Percentiles rank a stretch among this genome's conserved stretches.
Conservation (phyloP, 2,888 invertebrate genomes). For the Drosophila cracens region DNA sequence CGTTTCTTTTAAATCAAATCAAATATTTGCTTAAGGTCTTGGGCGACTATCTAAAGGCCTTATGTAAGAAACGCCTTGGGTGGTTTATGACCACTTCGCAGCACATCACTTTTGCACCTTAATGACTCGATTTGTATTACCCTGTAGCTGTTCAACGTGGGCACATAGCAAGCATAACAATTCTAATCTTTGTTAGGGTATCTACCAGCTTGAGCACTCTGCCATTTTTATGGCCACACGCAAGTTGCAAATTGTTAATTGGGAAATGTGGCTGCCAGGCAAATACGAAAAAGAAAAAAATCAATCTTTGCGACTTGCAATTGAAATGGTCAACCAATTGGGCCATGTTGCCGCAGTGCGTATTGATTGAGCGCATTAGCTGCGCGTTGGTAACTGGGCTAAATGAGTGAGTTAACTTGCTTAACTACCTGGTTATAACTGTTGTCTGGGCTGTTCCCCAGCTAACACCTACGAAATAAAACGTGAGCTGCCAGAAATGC, state of each 20-base stretch:
- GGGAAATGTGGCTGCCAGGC: slow-evolving; percentile 11
- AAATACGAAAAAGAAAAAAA: neutral
- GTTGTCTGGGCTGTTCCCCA: slow-evolving; percentile 42
- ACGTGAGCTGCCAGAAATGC: slow-evolving; percentile 54
- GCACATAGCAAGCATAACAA: neutral
- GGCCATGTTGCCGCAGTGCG: slow-evolving; percentile 3
- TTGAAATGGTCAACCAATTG: slow-evolving; percentile 43
- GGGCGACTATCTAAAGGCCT: slow-evolving; percentile 53
- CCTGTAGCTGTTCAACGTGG: neutral
- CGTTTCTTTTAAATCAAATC: slow-evolving; percentile 76
- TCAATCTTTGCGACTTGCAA: slow-evolving; percentile 44
- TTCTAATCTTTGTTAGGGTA: neutral
- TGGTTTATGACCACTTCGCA: slow-evolving; percentile 56
- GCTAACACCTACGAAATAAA: slow-evolving; percentile 72
- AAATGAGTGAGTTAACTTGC: slow-evolving; percentile 10
- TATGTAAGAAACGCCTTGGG: slow-evolving; percentile 72
- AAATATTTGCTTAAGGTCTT: slow-evolving; percentile 65
- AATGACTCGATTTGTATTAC: neutral
- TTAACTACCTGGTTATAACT: slow-evolving; percentile 46
- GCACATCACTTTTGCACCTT: slow-evolving; percentile 11
- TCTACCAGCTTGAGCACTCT: neutral
- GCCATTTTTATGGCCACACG: slow-evolving; percentile 22
- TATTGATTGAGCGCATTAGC: slow-evolving; percentile 56
- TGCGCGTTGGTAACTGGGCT: slow-evolving; percentile 38
- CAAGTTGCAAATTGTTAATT: slow-evolving; percentile 35